Evolutionary conservation across 1,140 invertebrate species (phyloP), one percentile per base, ranked within the genome.

Genomic region (Lordiphosa mommai): DNA sequence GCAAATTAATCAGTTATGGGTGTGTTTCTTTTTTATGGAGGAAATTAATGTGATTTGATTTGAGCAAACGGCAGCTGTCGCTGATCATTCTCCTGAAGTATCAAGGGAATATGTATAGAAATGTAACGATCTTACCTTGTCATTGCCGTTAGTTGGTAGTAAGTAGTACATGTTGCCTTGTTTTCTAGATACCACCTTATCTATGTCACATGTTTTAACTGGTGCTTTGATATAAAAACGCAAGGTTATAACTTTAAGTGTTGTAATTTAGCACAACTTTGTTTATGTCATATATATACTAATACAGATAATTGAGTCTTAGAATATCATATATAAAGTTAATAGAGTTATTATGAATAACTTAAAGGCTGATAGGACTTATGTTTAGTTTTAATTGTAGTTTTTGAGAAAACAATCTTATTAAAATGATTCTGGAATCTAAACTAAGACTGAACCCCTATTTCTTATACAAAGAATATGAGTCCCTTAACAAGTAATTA

Each of bases 1-100:
- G 77, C 77, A 82, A 84, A 84, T 82, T 82, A 82, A 82, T 84
- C 77, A 72, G 44, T 44, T 36, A 60, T 60, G 56, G 53, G 52
- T 64, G 63, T 43, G 32, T 49, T 7, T 30, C 30, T 3, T 36
- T 17, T 32, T 60, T 56, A 12, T 56, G 46, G 47, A 38, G 49
- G 48, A 37, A 51, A 52, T 48, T 56, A 61, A 79, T 69, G 61
- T 17, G 51, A 64, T 51, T 76, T 58, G 55, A 84, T 70, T 58
- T 57, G 58, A 58, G 4, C 16, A 13, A 27, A 27, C 23, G 38
- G 37, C 51, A 53, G 59, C 76, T 70, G 65, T 37, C 57, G 61
- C 36, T 16, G 10, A 7, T 46, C 23, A 37, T 38, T 34, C 30
- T 55, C 27, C 10, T 14, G 2, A 14, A 9, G 10, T 23, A 36